Evolutionary conservation across 2,888 invertebrate genomes (phyloP).

Genomic region (Pimpla rufipes): DNA sequence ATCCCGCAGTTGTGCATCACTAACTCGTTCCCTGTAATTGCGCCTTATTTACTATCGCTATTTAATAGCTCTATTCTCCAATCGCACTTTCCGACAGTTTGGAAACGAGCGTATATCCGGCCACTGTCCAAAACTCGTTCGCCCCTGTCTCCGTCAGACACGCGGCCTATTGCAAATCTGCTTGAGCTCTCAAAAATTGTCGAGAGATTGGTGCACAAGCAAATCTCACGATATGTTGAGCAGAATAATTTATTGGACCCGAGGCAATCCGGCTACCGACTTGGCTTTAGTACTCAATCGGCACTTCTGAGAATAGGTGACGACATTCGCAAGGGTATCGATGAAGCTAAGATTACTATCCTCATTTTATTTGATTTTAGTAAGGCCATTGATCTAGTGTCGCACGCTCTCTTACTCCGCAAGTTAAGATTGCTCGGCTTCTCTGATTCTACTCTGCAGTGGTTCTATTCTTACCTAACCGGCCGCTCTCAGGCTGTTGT

Average conservation of each 20-base stretch:
- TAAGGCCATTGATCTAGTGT: neutral
- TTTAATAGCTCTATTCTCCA: neutral
- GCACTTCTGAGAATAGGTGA: constrained; percentile 12
- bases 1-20: too few species aligned
- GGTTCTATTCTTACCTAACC: constrained; percentile 12
- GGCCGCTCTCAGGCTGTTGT: neutral
- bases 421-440: too few species aligned
- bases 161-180: constrained; percentile 24
- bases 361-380: constrained; percentile 30
- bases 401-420: neutral
- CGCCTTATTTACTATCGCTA: too few species aligned
- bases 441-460: too few species aligned
- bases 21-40: too few species aligned
- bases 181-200: constrained; percentile 28
- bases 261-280: constrained; percentile 7
- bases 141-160: neutral
- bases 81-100: neutral
- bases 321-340: constrained; percentile 20
- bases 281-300: constrained; percentile 3
- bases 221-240: neutral
- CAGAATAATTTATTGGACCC: neutral
- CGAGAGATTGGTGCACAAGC: constrained; percentile 22
- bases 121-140: neutral
- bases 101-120: neutral
- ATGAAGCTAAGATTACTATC: constrained; percentile 13